Conservation (phyloP, 2,797 vertebrate genomes). For the Gobio occitaniae region DNA sequence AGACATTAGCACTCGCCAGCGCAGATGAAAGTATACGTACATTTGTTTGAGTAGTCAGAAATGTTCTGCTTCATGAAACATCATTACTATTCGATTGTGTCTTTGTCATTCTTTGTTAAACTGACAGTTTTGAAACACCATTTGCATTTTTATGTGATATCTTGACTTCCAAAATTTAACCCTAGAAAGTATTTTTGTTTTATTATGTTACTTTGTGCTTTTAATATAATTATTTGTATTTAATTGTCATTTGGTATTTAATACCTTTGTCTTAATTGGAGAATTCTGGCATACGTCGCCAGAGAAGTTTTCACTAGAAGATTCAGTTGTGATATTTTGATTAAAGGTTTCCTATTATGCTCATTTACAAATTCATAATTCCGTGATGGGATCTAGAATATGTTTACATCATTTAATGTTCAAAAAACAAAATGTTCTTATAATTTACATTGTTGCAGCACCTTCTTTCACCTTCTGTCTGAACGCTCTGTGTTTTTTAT, state of each 20-base stretch:
- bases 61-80: conserved; percentile 28
- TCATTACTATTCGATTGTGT: conserved; percentile 12
- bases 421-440: not conserved
- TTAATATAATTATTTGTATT: not conserved
- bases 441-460: not conserved
- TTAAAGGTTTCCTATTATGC: not conserved
- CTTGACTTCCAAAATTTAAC: not conserved
- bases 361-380: not conserved
- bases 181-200: not conserved
- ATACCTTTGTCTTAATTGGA: not conserved
- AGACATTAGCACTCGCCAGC: conserved; percentile 22
- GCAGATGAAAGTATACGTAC: conserved; percentile 26
- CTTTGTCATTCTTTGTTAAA: conserved; percentile 28
- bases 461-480: not conserved
- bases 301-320: not conserved
- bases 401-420: not conserved
- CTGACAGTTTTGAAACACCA: not conserved
- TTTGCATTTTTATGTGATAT: conserved; percentile 13
- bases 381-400: not conserved
- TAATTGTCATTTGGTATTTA: not conserved
- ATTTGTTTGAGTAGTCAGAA: conserved; percentile 30
- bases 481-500: not conserved
- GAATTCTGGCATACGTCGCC: not conserved
- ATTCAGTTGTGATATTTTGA: not conserved
- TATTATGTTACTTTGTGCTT: not conserved